phyloP scores from a whole-genome alignment of 2,888 invertebrate species.

The Mamestra brassicae region DNA sequence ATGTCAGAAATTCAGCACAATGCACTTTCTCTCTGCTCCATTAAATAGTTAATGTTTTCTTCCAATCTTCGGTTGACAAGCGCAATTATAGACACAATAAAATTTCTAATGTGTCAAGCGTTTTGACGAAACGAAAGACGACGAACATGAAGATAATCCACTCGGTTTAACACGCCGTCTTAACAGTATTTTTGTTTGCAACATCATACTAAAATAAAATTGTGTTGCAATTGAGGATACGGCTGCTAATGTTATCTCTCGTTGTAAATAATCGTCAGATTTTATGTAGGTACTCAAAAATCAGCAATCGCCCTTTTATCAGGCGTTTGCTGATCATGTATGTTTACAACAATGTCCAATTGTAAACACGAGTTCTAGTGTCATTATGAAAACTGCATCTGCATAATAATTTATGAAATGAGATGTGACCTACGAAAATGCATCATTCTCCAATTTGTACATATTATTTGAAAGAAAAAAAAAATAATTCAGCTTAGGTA shows the following conservation, averaged over 20 bases:
- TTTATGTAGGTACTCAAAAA: not conserved
- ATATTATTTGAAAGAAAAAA: too few relatives aligned
- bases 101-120: not conserved
- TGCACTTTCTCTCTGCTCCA: conserved; percentile 14
- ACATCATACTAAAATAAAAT: not conserved
- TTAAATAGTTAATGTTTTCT: conserved; percentile 8
- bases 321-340: not conserved
- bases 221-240: not conserved
- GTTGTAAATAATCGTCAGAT: conserved; percentile 12
- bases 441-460: not conserved
- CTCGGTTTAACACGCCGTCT: not conserved
- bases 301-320: conserved; percentile 6
- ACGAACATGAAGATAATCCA: not conserved
- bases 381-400: not conserved
- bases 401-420: not conserved
- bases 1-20: conserved; percentile 9
- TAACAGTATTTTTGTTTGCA: not conserved
- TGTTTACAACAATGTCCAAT: conserved; percentile 15
- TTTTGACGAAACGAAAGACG: conserved; percentile 1
- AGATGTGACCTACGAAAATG: not conserved
- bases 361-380: not conserved
- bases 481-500: too few relatives aligned
- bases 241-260: not conserved
- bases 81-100: conserved; percentile 2
- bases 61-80: conserved; percentile 1